A percentile compares a stretch with the other conserved stretches of the same genome.
phyloP scores from a whole-genome alignment of 2,888 invertebrate genomes.

The Aphidius colemani region DNA sequence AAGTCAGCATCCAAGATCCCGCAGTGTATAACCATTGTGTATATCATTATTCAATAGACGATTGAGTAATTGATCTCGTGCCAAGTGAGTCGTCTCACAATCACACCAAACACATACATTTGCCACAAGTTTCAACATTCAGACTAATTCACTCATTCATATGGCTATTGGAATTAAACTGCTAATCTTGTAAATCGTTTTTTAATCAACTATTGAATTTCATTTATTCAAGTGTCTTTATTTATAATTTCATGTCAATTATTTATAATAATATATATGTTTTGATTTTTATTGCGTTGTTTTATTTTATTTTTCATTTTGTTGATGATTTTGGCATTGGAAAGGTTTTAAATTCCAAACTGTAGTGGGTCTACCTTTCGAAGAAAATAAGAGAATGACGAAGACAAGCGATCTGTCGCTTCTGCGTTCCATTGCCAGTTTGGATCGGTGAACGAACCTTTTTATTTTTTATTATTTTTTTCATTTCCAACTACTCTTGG shows the following conservation, averaged over 20 bases:
- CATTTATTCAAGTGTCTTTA: neutral
- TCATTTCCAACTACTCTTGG: constrained; percentile 20
- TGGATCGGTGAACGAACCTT: constrained; percentile 34
- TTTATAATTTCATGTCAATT: constrained; percentile 5
- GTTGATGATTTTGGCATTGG: constrained; percentile 23
- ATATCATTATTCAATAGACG: constrained; percentile 32
- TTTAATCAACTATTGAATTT: neutral
- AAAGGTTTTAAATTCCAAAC: constrained; percentile 35
- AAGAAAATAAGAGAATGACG: constrained; percentile 25
- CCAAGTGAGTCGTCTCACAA: constrained; percentile 28
- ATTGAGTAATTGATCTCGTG: constrained; percentile 35
- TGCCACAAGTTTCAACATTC: too few species aligned
- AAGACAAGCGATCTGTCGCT: constrained; percentile 36
- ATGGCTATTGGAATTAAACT: neutral
- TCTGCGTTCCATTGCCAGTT: constrained; percentile 30
- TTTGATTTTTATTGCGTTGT: too few species aligned
- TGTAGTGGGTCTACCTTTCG: constrained; percentile 8
- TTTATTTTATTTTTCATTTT: neutral
- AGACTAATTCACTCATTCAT: too few species aligned
- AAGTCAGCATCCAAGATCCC: neutral
- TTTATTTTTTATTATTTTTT: constrained; percentile 15
- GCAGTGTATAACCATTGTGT: constrained; percentile 10
- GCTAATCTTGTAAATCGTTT: neutral
- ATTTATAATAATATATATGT: neutral
- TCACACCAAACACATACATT: too few species aligned